Percentiles rank a stretch among this genome's conserved stretches.
phyloP scores from a whole-genome alignment of 2,797 vertebrate genomes.

The Nannoperca obscura region DNA sequence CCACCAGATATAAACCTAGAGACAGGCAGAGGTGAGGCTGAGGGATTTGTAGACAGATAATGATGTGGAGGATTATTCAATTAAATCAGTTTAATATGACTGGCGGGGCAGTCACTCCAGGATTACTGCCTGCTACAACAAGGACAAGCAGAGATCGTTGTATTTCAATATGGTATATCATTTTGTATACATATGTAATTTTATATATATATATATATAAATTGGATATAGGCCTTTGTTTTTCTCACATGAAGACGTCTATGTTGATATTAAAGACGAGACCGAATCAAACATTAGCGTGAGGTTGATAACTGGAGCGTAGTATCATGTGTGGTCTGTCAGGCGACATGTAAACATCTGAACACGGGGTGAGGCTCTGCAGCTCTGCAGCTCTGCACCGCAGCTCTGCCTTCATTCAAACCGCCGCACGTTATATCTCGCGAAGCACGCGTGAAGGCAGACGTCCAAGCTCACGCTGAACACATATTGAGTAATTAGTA shows the following conservation, averaged over 20 bases:
- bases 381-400: slow-evolving; percentile 56
- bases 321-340: slow-evolving; percentile 28
- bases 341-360: slow-evolving; percentile 70
- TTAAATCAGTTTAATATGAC: slow-evolving; percentile 39
- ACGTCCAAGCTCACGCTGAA: no score
- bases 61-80: slow-evolving; percentile 41
- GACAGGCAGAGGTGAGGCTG: slow-evolving; percentile 12
- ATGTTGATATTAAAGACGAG: background rate
- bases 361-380: slow-evolving; percentile 72
- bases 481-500: no score
- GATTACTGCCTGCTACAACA: slow-evolving; percentile 5
- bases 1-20: background rate
- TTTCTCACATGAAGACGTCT: background rate
- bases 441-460: background rate
- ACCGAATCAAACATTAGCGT: background rate
- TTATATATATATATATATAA: no score
- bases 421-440: background rate
- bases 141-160: background rate
- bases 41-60: slow-evolving; percentile 35
- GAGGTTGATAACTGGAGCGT: background rate
- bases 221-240: background rate
- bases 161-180: background rate
- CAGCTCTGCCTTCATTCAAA: slow-evolving; percentile 38
- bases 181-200: background rate
- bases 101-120: slow-evolving; percentile 5